phyloP scores from a whole-genome alignment of 2,113 vertebrate species.

The Myrmecobius fasciatus region DNA sequence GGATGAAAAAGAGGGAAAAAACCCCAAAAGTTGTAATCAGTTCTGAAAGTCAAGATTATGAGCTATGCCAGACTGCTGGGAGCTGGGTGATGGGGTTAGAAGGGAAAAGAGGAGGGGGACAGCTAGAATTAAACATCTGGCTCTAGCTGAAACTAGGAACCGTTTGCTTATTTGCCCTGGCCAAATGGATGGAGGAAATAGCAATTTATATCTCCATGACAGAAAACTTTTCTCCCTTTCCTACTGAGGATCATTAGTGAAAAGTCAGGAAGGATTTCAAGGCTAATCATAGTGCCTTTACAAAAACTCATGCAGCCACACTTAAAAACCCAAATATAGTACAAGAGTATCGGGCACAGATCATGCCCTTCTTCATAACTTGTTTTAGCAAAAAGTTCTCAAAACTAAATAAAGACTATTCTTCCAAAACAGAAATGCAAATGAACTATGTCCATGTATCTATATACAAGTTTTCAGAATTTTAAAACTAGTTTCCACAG shows the following conservation, averaged over 20 bases:
- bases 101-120: neutral
- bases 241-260: neutral
- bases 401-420: neutral
- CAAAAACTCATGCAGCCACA: neutral
- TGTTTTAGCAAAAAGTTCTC: neutral
- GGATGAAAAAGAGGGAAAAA: neutral
- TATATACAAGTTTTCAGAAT: neutral
- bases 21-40: constrained; percentile 18
- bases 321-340: neutral
- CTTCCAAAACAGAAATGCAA: neutral
- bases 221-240: neutral
- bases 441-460: too few relatives aligned
- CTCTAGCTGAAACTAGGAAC: neutral
- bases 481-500: neutral
- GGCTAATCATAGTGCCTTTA: neutral
- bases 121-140: neutral
- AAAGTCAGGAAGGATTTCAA: neutral
- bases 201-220: constrained; percentile 2
- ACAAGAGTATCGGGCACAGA: neutral
- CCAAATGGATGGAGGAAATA: constrained; percentile 1
- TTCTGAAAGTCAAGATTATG: neutral
- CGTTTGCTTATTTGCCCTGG: neutral
- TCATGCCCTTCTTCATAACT: neutral
- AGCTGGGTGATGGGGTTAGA: neutral
- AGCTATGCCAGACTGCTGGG: neutral